Evolutionary conservation across 1,140 invertebrate genomes (phyloP), one percentile per base, ranked within the genome.

Genomic region (Zophobas morio): DNA sequence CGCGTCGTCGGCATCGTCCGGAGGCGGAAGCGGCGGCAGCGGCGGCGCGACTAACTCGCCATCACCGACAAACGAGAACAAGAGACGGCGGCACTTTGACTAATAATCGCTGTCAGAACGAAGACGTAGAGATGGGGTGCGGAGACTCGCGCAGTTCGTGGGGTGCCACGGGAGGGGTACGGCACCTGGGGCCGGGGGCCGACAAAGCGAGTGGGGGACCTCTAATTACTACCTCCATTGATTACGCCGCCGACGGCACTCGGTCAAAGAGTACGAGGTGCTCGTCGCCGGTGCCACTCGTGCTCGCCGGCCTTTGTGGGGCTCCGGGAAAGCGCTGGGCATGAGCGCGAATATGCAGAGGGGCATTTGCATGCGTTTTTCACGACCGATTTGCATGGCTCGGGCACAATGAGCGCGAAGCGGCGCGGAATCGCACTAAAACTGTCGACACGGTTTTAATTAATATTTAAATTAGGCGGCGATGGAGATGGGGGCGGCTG

Each of bases 211-310:
- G 73, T 77, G 53, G 75, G 74, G 75, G 73, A 57, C 40, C 63
- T 78, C 72, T 78, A 72, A 80, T 75, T 79, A 75, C 75, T 73
- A 54, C 60, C 60, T 76, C 75, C 75, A 77, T 79, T 79, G 78
- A 79, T 77, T 76, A 79, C 33, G 66, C 70, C 70, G 57, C 66
- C 70, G 53, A 77, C 66, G 33, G 40, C 49, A 63, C 71, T 63
- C 53, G 47, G 35, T 74, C 46, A 60, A 72, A 72, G 53, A 73
- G 56, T 37, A 8, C n/a, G 53, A 57, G 73, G 53, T 76, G 47
- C 46, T 42, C 39, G 56, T 70, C 70, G 66, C 53, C 66, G 32
- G 42, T 40, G 39, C 60, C 33, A 66, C 60, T 63, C 36, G 35
- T 42, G 60, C 42, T 66, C 42, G 60, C 42, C 42, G 42, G 37